phyloP scores from a whole-genome alignment of 1,140 invertebrate species.

The Odontomachus brunneus region DNA sequence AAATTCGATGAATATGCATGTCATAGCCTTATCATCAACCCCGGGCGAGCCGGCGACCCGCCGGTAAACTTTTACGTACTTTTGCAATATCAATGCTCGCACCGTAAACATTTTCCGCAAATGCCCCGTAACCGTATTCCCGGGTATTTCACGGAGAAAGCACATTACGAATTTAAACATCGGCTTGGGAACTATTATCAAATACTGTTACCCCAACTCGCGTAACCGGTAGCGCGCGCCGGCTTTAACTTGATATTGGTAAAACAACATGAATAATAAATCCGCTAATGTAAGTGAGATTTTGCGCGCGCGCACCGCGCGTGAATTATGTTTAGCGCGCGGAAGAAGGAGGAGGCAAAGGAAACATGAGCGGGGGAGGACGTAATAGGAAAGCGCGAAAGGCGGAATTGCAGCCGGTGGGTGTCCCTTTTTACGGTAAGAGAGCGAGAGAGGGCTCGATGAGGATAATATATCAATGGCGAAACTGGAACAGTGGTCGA shows the following conservation, averaged over 20 bases:
- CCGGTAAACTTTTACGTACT: conserved; percentile 33
- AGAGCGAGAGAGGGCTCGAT: not conserved
- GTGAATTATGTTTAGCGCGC: conserved; percentile 23
- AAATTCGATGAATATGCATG: conserved; percentile 35
- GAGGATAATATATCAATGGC: not conserved
- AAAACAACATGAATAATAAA: conserved; percentile 54
- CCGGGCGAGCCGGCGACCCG: no score
- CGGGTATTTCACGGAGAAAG: not conserved
- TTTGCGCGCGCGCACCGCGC: not conserved
- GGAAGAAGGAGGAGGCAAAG: not conserved
- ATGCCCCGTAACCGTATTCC: not conserved
- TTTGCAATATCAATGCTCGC: conserved; percentile 19
- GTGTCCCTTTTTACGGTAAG: not conserved
- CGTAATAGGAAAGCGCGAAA: conserved; percentile 4
- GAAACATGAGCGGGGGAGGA: no score
- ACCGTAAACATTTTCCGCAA: conserved; percentile 22
- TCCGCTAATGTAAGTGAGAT: conserved; percentile 52
- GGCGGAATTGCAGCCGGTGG: not conserved
- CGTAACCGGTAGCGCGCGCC: conserved; percentile 17
- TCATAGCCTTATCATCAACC: not conserved
- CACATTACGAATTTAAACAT: conserved; percentile 50
- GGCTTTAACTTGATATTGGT: conserved; percentile 52
- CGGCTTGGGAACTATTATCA: conserved; percentile 52
- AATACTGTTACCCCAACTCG: conserved; percentile 46
- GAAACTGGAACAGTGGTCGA: not conserved